Evolutionary conservation across 2,888 invertebrate genomes (phyloP).

Genomic region (Priocnemis perturbator): DNA sequence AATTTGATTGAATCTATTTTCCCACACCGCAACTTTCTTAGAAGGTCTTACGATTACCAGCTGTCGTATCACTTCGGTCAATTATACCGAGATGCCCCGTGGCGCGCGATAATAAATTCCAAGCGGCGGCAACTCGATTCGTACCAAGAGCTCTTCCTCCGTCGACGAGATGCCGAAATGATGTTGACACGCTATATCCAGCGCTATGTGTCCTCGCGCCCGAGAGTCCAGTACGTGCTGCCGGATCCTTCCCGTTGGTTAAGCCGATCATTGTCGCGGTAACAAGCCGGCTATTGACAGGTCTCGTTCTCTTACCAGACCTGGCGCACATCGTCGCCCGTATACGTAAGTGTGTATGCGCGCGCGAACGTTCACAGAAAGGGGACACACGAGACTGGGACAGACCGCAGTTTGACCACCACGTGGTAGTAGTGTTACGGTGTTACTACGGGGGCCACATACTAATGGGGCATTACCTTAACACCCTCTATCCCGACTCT

Average conservation of each 20-base stretch:
- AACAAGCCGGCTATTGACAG: conserved; percentile 73
- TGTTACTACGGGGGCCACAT: conserved; percentile 71
- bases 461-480: conserved; percentile 75
- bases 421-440: conserved; percentile 63
- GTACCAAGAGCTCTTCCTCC: neutral
- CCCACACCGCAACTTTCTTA: too few species aligned
- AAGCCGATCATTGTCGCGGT: conserved; percentile 73
- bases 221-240: conserved; percentile 56
- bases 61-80: too few species aligned
- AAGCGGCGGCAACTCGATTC: neutral
- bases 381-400: conserved; percentile 39
- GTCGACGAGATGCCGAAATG: conserved; percentile 31
- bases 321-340: conserved; percentile 2
- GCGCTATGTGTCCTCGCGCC: conserved; percentile 32
- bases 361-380: conserved; percentile 17
- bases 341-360: conserved; percentile 24
- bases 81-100: neutral
- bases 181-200: conserved; percentile 56
- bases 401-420: conserved; percentile 64
- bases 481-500: conserved; percentile 70
- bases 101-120: conserved; percentile 38
- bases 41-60: too few species aligned
- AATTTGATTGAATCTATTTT: too few species aligned
- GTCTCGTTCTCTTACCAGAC: conserved; percentile 56
- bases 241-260: conserved; percentile 71